A percentile compares a stretch with the other conserved stretches of the same genome.
Conservation (phyloP, 2,113 vertebrate genomes). For the Saguinus midas region DNA sequence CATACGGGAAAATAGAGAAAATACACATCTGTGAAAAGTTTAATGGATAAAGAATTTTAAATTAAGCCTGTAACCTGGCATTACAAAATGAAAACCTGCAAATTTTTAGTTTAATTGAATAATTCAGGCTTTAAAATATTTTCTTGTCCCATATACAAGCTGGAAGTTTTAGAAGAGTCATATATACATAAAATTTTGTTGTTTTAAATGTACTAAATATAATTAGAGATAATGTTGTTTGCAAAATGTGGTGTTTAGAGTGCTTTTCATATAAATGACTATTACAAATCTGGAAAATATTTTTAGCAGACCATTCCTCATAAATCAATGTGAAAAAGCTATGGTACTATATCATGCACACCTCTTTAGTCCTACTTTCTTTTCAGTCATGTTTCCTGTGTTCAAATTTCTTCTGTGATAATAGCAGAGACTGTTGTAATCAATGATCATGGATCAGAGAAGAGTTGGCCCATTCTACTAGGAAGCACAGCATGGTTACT, state of each 20-base stretch:
- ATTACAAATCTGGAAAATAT: not conserved
- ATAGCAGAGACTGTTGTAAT: not conserved
- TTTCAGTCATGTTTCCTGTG: not conserved
- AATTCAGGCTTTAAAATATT: not conserved
- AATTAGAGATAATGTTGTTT: not conserved
- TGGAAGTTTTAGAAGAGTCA: not conserved
- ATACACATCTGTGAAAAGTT: not conserved
- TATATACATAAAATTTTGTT: not conserved
- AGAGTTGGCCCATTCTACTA: not conserved
- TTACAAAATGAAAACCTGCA: not conserved
- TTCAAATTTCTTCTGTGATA: not conserved
- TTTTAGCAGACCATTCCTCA: not conserved
- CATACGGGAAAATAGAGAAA: not conserved
- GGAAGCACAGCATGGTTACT: not conserved
- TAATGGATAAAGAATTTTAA: not conserved
- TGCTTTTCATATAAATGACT: not conserved
- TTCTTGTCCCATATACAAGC: not conserved
- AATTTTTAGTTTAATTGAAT: not conserved
- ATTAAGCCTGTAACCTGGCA: not conserved
- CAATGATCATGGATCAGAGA: not conserved
- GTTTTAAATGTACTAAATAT: not conserved
- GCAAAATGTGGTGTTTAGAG: not conserved
- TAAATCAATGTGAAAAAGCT: conserved; percentile 9
- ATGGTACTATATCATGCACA: not conserved
- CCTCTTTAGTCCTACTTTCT: not conserved